Evolutionary conservation across 2,797 vertebrate genomes (phyloP).

Genomic region (Gallinago solitaria): DNA sequence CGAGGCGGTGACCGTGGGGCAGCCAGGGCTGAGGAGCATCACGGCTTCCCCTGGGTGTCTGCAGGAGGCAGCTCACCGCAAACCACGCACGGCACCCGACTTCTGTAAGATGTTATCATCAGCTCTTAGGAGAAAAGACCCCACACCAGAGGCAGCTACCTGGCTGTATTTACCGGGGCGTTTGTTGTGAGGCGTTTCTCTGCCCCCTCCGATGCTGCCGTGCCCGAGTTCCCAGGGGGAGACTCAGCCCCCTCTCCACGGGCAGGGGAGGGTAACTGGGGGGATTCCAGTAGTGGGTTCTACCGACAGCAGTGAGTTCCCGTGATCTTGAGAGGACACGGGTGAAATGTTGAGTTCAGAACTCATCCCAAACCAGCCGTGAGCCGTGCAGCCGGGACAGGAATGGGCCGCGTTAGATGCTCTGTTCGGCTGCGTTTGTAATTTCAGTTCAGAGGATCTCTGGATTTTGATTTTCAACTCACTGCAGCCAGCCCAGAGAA

Average conservation of each 20-base stretch:
- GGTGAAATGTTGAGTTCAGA: neutral
- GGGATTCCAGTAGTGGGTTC: neutral
- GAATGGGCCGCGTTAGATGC: neutral
- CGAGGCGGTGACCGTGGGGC: neutral
- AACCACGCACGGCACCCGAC: rapidly evolving
- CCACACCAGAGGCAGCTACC: rapidly evolving
- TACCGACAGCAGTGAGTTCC: neutral
- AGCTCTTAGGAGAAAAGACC: rapidly evolving
- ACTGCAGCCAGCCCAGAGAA: neutral
- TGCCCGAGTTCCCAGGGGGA: neutral
- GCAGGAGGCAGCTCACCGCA: neutral
- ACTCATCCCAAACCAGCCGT: rapidly evolving
- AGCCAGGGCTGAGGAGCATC: neutral
- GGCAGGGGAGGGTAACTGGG: too few species aligned
- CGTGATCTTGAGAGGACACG: rapidly evolving
- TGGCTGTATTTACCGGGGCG: rapidly evolving
- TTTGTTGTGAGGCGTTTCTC: neutral
- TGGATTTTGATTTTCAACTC: slow-evolving; percentile 7
- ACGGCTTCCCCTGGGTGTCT: rapidly evolving
- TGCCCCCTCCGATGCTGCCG: neutral
- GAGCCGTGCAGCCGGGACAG: rapidly evolving
- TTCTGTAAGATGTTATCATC: rapidly evolving
- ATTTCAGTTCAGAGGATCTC: neutral
- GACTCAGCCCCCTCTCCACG: neutral
- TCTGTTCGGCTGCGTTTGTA: neutral